Evolutionary conservation across 1,140 invertebrate genomes (phyloP).

Genomic region (Tetramorium alpestre): DNA sequence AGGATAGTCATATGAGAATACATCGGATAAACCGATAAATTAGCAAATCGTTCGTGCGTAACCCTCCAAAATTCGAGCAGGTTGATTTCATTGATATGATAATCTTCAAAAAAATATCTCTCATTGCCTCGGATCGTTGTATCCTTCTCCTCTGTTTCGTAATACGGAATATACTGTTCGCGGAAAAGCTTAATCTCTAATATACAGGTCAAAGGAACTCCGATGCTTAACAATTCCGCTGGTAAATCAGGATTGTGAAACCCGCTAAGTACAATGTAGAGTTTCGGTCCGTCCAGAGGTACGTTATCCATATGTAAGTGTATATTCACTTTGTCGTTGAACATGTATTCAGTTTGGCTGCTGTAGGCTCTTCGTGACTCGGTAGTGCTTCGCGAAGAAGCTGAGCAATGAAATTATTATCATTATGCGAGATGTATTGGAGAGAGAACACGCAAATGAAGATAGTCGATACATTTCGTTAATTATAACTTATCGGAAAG

Average conservation of each 20-base stretch:
- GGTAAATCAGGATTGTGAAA: conserved; percentile 85
- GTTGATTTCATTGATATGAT: conserved; percentile 68
- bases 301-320: conserved; percentile 85
- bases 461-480: neutral
- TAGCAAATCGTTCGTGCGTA: conserved; percentile 70
- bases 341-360: conserved; percentile 50
- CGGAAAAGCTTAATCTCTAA: conserved; percentile 69
- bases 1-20: conserved; percentile 85
- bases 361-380: neutral
- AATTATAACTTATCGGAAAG: neutral
- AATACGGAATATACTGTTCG: conserved; percentile 75
- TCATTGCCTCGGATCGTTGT: conserved; percentile 50
- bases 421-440: neutral
- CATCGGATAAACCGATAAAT: conserved; percentile 71
- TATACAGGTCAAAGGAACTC: conserved; percentile 84
- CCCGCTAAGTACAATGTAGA: conserved; percentile 86
- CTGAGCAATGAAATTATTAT: conserved; percentile 33
- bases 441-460: neutral
- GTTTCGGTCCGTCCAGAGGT: conserved; percentile 85
- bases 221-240: conserved; percentile 82
- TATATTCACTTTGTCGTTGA: conserved; percentile 80
- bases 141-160: conserved; percentile 22
- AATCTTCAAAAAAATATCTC: neutral
- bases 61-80: conserved; percentile 72
- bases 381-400: neutral